Evolutionary conservation across 2,888 invertebrate species (phyloP).

Genomic region (Cephus nigrinus): DNA sequence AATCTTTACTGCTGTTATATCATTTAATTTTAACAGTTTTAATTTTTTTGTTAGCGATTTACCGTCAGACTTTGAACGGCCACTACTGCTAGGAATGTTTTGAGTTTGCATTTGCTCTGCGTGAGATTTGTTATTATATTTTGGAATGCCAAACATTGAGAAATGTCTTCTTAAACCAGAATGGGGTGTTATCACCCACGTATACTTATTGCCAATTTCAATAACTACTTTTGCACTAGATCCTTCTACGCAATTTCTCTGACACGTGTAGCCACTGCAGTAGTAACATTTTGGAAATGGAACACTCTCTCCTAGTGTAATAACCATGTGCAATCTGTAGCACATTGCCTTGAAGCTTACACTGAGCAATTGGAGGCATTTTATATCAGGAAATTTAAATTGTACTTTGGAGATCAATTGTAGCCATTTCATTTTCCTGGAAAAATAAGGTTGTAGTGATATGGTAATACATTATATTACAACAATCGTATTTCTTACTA

Average conservation of each 20-base stretch:
- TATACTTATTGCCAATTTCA: conserved; percentile 66
- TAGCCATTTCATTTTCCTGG: conserved; percentile 65
- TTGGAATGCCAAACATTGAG: conserved; percentile 63
- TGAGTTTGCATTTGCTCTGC: conserved; percentile 44
- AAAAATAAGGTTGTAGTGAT: conserved; percentile 11
- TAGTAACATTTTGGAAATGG: conserved; percentile 61
- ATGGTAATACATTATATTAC: background rate
- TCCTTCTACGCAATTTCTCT: conserved; percentile 61
- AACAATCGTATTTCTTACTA: background rate
- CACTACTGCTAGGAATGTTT: conserved; percentile 22
- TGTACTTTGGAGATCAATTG: conserved; percentile 60
- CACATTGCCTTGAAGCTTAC: conserved; percentile 64
- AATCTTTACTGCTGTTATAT: conserved; percentile 46
- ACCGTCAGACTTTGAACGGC: conserved; percentile 51
- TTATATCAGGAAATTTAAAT: conserved; percentile 62
- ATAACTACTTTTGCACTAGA: conserved; percentile 62
- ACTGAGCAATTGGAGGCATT: conserved; percentile 57
- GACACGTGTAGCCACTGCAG: conserved; percentile 63
- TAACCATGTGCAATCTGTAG: conserved; percentile 60
- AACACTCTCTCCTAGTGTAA: conserved; percentile 54
- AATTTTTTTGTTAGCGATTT: conserved; percentile 56
- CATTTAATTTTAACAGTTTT: conserved; percentile 52
- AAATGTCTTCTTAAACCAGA: conserved; percentile 60
- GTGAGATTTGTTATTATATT: conserved; percentile 52
- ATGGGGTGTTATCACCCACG: conserved; percentile 63